A percentile compares a stretch with the other conserved stretches of the same genome.
These are phyloP conservation scores for Anneissia japonica DNA, from an alignment of 35 echinoderm and acorn worm species.

Conservation along the genomic window DNA sequence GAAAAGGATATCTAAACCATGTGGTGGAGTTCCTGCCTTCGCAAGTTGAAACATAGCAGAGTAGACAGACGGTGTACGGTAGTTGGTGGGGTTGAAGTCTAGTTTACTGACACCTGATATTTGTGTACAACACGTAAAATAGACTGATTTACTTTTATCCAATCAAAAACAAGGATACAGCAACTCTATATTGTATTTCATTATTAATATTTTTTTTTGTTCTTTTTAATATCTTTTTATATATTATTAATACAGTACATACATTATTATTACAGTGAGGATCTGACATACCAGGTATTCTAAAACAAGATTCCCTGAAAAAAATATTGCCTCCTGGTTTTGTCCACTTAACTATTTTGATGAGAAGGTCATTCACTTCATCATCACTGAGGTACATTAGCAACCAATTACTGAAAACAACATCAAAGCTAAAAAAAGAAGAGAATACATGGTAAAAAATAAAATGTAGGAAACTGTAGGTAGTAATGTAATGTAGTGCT, in stretches of 20 bases:
- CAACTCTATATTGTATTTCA: neutral
- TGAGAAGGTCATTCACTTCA: slow-evolving; percentile 54
- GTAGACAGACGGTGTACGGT: slow-evolving; percentile 68
- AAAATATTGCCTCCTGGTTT: slow-evolving; percentile 73
- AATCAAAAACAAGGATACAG: too few relatives aligned
- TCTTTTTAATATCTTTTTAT: neutral
- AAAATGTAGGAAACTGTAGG: slow-evolving; percentile 62
- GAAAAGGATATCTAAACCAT: slow-evolving; percentile 69
- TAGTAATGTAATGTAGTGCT: too few relatives aligned
- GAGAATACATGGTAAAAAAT: slow-evolving; percentile 68
- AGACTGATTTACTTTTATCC: too few relatives aligned
- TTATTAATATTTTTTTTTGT: neutral
- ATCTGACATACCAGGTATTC: slow-evolving; percentile 65
- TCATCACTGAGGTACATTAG: slow-evolving; percentile 95
- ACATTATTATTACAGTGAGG: neutral
- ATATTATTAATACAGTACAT: neutral
- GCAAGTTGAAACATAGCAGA: slow-evolving; percentile 64
- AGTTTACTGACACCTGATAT: slow-evolving; percentile 52
- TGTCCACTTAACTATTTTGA: slow-evolving; percentile 56
- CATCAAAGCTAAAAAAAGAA: slow-evolving; percentile 84
- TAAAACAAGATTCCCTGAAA: slow-evolving; percentile 83
- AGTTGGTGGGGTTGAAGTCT: slow-evolving; percentile 77
- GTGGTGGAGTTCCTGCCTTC: neutral
- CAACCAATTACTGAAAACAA: slow-evolving; percentile 90
- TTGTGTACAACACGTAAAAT: too few relatives aligned